phyloP scores from a whole-genome alignment of 2,113 vertebrate species.

The Argyrosomus japonicus region DNA sequence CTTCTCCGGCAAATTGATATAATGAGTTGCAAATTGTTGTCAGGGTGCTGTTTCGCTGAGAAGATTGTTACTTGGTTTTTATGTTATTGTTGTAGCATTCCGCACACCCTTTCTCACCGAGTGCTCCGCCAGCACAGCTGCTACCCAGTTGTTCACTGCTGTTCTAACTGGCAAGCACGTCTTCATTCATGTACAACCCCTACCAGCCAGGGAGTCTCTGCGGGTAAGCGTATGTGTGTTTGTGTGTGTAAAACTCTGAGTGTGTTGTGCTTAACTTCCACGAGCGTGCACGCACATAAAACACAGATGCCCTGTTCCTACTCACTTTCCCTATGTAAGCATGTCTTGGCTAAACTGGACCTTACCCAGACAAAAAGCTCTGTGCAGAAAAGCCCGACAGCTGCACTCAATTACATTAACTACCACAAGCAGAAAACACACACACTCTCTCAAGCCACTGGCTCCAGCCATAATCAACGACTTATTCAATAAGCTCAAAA shows the following conservation, averaged over 20 bases:
- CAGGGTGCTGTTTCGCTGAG: not conserved
- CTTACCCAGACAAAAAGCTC: conserved; percentile 75
- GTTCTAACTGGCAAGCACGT: conserved; percentile 64
- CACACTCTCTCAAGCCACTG: conserved; percentile 70
- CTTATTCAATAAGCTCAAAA: conserved; percentile 81
- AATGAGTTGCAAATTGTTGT: conserved; percentile 49
- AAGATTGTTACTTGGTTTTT: conserved; percentile 27
- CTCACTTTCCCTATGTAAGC: conserved; percentile 70
- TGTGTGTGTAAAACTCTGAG: conserved; percentile 35
- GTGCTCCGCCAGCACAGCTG: conserved; percentile 73
- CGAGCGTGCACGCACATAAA: conserved; percentile 35
- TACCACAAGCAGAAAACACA: conserved; percentile 65
- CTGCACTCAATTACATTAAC: conserved; percentile 83
- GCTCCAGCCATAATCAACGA: conserved; percentile 77
- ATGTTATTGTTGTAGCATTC: conserved; percentile 48
- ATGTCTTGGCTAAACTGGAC: conserved; percentile 73
- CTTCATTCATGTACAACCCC: conserved; percentile 74
- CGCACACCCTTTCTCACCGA: conserved; percentile 38
- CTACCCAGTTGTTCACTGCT: conserved; percentile 75
- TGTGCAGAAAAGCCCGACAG: conserved; percentile 71
- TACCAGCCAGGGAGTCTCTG: conserved; percentile 52
- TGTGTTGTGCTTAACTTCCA: conserved; percentile 55
- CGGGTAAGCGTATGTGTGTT: conserved; percentile 52
- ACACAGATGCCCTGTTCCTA: conserved; percentile 72
- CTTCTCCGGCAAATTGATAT: conserved; percentile 21